Evolutionary conservation across 2,888 invertebrate genomes (phyloP).

Genomic region (Monoplex corrugatus): DNA sequence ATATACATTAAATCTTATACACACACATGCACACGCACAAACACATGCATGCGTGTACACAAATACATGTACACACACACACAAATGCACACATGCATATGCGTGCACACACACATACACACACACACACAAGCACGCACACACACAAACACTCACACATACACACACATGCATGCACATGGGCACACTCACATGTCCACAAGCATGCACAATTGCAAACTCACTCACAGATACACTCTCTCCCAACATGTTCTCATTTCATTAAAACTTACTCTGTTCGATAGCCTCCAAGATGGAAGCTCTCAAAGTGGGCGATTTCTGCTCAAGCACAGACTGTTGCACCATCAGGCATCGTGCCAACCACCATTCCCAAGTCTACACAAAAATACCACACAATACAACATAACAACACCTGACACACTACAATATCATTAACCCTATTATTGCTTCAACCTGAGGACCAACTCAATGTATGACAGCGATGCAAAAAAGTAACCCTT

Average conservation of each 20-base stretch:
- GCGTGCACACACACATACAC: not conserved
- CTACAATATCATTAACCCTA: too few relatives aligned
- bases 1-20: too few relatives aligned
- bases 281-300: constrained; percentile 67
- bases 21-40: not conserved
- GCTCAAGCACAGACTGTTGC: constrained; percentile 90
- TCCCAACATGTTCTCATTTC: not conserved
- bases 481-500: too few relatives aligned
- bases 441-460: too few relatives aligned
- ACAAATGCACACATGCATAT: not conserved
- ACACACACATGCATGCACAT: too few relatives aligned
- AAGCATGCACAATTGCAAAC: not conserved
- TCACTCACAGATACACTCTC: constrained; percentile 1
- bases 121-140: not conserved
- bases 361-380: constrained; percentile 87
- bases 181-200: not conserved
- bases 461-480: too few relatives aligned
- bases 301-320: constrained; percentile 85
- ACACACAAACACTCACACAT: not conserved
- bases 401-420: too few relatives aligned
- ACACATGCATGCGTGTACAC: not conserved
- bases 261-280: constrained; percentile 65
- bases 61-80: not conserved
- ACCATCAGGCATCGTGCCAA: constrained; percentile 87
- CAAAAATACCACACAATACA: too few relatives aligned